Conservation (phyloP, 2,888 invertebrate genomes). For the Chaetogeoica ovagalla region DNA sequence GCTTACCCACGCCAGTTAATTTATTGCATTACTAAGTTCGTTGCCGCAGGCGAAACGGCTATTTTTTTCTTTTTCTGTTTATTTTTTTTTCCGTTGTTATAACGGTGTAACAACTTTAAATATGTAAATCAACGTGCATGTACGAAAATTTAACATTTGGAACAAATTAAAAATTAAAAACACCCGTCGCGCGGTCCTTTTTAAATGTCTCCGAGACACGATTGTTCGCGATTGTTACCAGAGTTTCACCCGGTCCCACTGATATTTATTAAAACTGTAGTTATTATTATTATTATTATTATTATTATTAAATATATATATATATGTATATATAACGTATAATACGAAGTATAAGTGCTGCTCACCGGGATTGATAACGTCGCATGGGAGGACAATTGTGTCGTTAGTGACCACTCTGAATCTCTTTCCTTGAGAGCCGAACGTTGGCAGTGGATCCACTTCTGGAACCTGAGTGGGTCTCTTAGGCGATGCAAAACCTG, state of each 20-base stretch:
- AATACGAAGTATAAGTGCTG: constrained; percentile 33
- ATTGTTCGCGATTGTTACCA: constrained; percentile 22
- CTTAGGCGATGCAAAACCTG: constrained; percentile 41
- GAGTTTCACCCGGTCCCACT: background rate
- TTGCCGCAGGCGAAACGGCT: constrained; percentile 36
- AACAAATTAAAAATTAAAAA: constrained; percentile 51
- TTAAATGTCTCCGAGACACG: constrained; percentile 44
- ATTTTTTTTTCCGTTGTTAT: constrained; percentile 17
- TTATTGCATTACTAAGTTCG: constrained; percentile 34
- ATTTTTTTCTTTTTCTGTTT: constrained; percentile 35
- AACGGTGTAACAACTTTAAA: constrained; percentile 40
- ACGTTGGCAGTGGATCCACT: constrained; percentile 57
- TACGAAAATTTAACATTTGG: constrained; percentile 40
- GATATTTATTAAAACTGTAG: constrained; percentile 13
- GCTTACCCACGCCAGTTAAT: constrained; percentile 37
- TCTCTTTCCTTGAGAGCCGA: constrained; percentile 60
- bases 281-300: too few relatives aligned
- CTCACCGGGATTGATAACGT: constrained; percentile 66
- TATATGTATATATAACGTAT: background rate
- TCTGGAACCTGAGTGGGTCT: constrained; percentile 41
- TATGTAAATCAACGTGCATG: constrained; percentile 46
- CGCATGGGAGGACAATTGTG: constrained; percentile 65
- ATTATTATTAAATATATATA: too few relatives aligned
- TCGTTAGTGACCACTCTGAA: constrained; percentile 65
- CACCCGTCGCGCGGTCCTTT: constrained; percentile 22